These are phyloP conservation scores for Aphidius colemani DNA, from an alignment of 2,888 invertebrate species.

Conservation along the genomic window DNA sequence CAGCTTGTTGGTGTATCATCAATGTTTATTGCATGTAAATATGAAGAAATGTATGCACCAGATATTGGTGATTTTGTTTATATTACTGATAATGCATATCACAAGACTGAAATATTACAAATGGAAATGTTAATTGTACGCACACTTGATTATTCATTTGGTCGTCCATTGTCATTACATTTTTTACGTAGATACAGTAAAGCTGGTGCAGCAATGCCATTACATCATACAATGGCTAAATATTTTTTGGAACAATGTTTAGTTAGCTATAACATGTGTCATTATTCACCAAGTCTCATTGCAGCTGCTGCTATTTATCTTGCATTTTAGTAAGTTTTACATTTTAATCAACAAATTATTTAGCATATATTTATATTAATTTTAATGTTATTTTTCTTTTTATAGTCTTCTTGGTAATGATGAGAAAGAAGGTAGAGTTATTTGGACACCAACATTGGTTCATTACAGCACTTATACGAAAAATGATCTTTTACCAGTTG, in stretches of 20 bases:
- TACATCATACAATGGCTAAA: constrained; percentile 82
- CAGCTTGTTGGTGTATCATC: constrained; percentile 90
- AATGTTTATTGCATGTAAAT: constrained; percentile 90
- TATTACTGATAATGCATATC: constrained; percentile 87
- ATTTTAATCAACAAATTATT: constrained; percentile 7
- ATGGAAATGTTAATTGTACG: constrained; percentile 84
- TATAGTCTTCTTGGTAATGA: constrained; percentile 51
- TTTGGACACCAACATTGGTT: constrained; percentile 77
- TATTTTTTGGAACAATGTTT: constrained; percentile 87
- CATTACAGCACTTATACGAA: constrained; percentile 79
- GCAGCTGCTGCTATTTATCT: constrained; percentile 82
- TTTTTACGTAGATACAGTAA: constrained; percentile 83
- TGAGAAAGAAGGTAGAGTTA: constrained; percentile 54
- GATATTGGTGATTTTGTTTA: constrained; percentile 87
- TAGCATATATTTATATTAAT: not conserved
- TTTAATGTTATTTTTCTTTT: constrained; percentile 2
- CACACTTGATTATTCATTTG: constrained; percentile 78
- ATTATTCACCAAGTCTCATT: constrained; percentile 80
- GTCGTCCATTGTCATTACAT: constrained; percentile 84
- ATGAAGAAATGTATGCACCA: constrained; percentile 92
- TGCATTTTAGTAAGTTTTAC: constrained; percentile 64
- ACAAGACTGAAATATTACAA: constrained; percentile 74
- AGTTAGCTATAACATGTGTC: constrained; percentile 78
- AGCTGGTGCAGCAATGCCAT: constrained; percentile 66
- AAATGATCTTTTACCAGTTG: constrained; percentile 71